These are phyloP conservation scores for Cricetomys ansorgei DNA, from an alignment of 2,113 vertebrate species.

Conservation along the genomic window DNA sequence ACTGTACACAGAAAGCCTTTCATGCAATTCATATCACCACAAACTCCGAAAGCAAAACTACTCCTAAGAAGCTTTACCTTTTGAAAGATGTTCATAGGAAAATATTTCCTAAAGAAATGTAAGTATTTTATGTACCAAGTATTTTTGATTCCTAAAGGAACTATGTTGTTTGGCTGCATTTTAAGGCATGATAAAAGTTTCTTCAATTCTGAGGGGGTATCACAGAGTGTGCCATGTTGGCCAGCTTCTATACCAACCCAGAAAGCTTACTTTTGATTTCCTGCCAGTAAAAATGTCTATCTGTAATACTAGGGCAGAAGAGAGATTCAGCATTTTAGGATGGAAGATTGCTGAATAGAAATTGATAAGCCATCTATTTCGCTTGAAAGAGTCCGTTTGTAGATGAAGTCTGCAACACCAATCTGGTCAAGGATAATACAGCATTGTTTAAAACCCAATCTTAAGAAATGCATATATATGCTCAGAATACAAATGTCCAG, in stretches of 20 bases:
- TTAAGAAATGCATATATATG: background rate
- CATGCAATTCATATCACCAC: background rate
- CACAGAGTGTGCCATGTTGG: background rate
- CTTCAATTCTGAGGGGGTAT: background rate
- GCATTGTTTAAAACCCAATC: background rate
- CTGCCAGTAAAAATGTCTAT: background rate
- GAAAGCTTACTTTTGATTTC: conserved; percentile 9
- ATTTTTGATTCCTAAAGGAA: background rate
- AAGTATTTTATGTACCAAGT: background rate
- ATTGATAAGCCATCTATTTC: conserved; percentile 23
- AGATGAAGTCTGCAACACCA: background rate
- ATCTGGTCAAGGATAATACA: background rate
- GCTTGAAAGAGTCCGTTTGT: background rate
- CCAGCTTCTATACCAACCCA: background rate
- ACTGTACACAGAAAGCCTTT: background rate
- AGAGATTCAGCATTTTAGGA: conserved; percentile 23
- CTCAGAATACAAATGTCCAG: conserved; percentile 2
- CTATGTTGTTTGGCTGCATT: background rate
- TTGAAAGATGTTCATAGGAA: background rate
- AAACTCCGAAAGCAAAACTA: background rate
- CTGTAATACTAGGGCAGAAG: background rate
- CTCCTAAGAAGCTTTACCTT: background rate
- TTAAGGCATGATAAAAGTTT: background rate
- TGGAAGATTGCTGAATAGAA: background rate
- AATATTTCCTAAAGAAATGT: background rate